Conservation (phyloP, 2,113 vertebrate species). For the Hypocryptadius cinnamomeus region DNA sequence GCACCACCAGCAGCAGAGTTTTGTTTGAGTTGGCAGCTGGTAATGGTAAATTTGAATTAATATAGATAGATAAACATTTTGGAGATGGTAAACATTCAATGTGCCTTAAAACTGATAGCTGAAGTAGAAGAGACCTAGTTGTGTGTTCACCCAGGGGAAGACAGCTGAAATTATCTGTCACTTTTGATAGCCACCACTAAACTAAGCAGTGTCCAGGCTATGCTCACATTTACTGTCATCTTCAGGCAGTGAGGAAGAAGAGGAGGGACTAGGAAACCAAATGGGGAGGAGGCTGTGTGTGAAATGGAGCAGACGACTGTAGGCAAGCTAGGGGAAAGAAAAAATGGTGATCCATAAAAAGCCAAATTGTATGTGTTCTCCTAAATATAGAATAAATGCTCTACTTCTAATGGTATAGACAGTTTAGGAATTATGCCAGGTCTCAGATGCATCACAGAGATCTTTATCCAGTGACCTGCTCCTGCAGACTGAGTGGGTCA, state of each 20-base stretch:
- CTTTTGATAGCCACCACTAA: background rate
- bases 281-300: background rate
- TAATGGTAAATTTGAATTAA: background rate
- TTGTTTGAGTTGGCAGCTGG: background rate
- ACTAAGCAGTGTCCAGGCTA: background rate
- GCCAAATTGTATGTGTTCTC: background rate
- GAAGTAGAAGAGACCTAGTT: background rate
- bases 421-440: background rate
- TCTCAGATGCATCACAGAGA: background rate
- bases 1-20: background rate
- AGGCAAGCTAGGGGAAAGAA: background rate
- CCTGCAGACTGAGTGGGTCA: background rate
- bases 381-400: background rate
- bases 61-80: background rate
- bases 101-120: background rate
- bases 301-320: background rate
- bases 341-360: background rate
- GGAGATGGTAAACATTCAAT: background rate
- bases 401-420: background rate
- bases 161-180: background rate
- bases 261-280: background rate
- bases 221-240: too few species aligned
- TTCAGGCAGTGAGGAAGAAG: background rate
- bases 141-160: background rate
- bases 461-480: background rate